Base-by-base conservation (phyloP, 2,113 vertebrate genomes). In the Herpailurus yagouaroundi region DNA sequence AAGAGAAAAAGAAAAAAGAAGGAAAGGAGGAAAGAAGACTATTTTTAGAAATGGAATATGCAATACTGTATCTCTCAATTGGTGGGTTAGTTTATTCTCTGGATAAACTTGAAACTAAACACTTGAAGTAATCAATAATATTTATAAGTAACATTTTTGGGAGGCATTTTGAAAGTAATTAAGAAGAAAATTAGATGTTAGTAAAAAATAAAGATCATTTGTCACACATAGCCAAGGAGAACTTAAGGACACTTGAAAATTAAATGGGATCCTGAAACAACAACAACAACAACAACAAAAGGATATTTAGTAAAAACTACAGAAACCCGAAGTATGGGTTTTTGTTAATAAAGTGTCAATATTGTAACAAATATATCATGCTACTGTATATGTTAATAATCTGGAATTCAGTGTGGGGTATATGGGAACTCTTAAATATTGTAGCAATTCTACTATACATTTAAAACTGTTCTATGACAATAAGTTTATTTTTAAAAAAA, bases 71-170 rank as follows among this genome's bases (percentile, higher is more conserved):
- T 82, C 52, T 88, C 12, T 89, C 82, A 89, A 13, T 21, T 71
- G 81, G 5, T 18, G 25, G 48, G 3, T 57, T 83, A 57, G 12
- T 25, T 76, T 88, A 60, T 52, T 89, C 36, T 89, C 41, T 73
- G 69, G 85, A 68, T 89, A 83, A 93, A 68, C 33, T 29, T 41
- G 55, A 82, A 96, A 83, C 66, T 92, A 64, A 83, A 83, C 27
- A 68, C 68, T 89, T 57, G 45, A 13, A 81, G 82, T 45, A 82
- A 92, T 45, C 50, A 74, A 48, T 5, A 81, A 80, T 63, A 64
- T 63, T 87, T 73, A 74, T 29, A 50, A 31, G 82, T n/a, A 92
- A 29, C 2, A n/a, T 50, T 13, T 41, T 55, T n/a, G n/a, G 11
- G 33, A 18, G 29, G 1, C 29, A 91, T 74, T 92, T 93, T 41